Conservation (phyloP, 2,888 invertebrate genomes). For the Fragum whitleyi region DNA sequence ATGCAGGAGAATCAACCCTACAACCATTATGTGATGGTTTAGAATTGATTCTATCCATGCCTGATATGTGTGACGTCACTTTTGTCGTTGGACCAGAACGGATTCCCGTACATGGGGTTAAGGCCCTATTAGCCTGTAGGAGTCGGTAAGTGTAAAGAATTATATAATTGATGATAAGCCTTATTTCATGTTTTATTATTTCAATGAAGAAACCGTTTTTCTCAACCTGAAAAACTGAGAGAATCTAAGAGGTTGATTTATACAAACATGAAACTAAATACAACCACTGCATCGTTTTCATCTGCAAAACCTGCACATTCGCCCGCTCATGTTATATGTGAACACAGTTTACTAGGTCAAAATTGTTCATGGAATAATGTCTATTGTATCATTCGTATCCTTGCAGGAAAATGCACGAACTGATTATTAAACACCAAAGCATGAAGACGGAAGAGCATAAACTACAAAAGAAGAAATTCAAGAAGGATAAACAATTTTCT, state of each 20-base stretch:
- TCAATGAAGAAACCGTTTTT: too few relatives aligned
- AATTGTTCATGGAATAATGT: background rate
- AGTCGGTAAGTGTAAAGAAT: background rate
- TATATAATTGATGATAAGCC: too few relatives aligned
- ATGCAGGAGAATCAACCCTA: background rate
- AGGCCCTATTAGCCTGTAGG: background rate
- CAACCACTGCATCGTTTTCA: too few relatives aligned
- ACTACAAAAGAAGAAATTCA: background rate
- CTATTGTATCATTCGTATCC: background rate
- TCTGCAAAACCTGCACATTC: too few relatives aligned
- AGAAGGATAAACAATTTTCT: background rate
- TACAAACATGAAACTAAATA: too few relatives aligned
- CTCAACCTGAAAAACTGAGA: too few relatives aligned
- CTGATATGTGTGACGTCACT: conserved; percentile 15
- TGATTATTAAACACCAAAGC: background rate
- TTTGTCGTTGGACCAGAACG: conserved; percentile 3
- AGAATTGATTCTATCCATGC: conserved; percentile 13
- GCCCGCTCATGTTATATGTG: background rate
- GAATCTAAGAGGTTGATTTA: too few relatives aligned
- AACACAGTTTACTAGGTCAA: background rate
- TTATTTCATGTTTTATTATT: too few relatives aligned
- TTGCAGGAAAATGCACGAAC: background rate
- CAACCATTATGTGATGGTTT: conserved; percentile 3
- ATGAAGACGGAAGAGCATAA: background rate
- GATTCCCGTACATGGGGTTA: background rate